Percentiles rank a stretch among this genome's conserved stretches.
phyloP scores from a whole-genome alignment of 2,888 invertebrate genomes.

The Hirtodrosophila trivittata region DNA sequence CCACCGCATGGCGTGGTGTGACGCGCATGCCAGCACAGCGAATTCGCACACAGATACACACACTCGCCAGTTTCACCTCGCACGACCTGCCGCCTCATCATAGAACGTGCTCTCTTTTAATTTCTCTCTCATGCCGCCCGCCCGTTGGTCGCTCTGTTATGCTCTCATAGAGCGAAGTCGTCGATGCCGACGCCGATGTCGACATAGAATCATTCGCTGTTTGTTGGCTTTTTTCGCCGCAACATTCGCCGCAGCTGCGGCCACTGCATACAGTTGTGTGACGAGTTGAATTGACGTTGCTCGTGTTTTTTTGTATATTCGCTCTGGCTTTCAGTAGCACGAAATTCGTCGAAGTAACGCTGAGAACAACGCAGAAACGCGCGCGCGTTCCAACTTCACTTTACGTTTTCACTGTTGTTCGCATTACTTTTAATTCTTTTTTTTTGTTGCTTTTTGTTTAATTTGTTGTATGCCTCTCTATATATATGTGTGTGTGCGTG shows the following conservation, averaged over 20 bases:
- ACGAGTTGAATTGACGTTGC: conserved; percentile 56
- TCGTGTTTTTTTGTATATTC: conserved; percentile 31
- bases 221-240: conserved; percentile 35
- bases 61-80: conserved; percentile 55
- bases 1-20: conserved; percentile 53
- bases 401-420: conserved; percentile 31
- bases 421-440: conserved; percentile 12
- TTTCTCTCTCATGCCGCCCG: conserved; percentile 13
- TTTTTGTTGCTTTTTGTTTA: conserved; percentile 10
- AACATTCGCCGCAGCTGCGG: conserved; percentile 34
- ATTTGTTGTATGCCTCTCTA: conserved; percentile 8
- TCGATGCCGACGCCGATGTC: no score
- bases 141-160: conserved; percentile 20
- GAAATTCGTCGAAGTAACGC: conserved; percentile 56
- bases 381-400: conserved; percentile 64
- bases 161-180: conserved; percentile 41
- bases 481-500: conserved; percentile 19
- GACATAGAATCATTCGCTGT: conserved; percentile 21
- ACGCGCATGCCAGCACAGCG: conserved; percentile 71
- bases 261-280: conserved; percentile 48
- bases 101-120: conserved; percentile 15
- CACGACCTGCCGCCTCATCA: conserved; percentile 51
- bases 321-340: conserved; percentile 56
- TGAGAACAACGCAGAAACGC: conserved; percentile 61
- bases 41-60: conserved; percentile 48